A percentile compares a stretch with the other conserved stretches of the same genome.
phyloP scores from a whole-genome alignment of 2,113 vertebrate genomes.

The Passer montanus region DNA sequence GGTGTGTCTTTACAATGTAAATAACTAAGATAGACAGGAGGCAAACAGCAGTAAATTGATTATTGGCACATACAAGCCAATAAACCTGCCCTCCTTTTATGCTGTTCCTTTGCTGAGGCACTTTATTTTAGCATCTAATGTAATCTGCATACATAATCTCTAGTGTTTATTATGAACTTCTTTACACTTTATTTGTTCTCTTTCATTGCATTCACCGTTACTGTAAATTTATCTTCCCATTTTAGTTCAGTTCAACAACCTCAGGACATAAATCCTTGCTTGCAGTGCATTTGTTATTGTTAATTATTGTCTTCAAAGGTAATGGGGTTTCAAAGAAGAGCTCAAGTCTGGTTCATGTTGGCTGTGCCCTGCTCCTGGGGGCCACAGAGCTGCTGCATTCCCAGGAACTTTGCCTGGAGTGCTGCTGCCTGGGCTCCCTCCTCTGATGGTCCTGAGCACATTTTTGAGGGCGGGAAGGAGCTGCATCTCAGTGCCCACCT shows the following conservation, averaged over 20 bases:
- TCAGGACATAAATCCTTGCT: background rate
- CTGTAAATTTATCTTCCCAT: background rate
- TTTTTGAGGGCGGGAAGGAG: background rate
- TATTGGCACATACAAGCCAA: background rate
- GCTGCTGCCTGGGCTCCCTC: background rate
- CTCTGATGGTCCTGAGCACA: background rate
- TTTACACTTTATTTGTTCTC: background rate
- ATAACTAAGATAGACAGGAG: background rate
- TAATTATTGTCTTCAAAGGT: background rate
- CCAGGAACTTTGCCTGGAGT: background rate
- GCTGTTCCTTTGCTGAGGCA: background rate
- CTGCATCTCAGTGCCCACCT: background rate
- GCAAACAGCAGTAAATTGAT: background rate
- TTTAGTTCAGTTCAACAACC: background rate
- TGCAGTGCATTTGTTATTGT: background rate
- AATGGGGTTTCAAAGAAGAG: background rate
- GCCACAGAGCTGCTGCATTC: background rate
- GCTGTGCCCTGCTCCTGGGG: background rate
- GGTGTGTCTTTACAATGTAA: background rate
- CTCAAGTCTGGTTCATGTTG: rapidly evolving
- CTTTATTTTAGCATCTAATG: background rate
- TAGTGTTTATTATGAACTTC: background rate
- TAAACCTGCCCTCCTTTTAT: background rate
- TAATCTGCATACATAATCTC: background rate
- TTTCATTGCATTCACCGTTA: background rate